Base-by-base conservation (phyloP, 2,797 vertebrate species). In the Microtus obscurus region DNA sequence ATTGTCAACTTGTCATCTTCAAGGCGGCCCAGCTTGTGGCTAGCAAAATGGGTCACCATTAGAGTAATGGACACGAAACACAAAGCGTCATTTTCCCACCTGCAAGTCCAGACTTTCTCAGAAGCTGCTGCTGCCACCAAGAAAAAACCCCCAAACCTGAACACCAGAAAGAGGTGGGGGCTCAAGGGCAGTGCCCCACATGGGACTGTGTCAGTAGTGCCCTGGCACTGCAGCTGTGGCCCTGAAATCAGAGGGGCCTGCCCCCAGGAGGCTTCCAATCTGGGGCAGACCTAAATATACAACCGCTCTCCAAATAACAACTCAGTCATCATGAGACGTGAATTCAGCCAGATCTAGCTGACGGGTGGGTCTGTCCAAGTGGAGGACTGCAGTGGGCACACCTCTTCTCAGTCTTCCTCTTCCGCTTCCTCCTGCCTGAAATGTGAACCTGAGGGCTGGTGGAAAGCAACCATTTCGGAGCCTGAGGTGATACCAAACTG, bases 11-110 rank as follows among this genome's bases (percentile, higher is more conserved):
- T 88, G 93, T 95, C 96, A 94, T 94, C 93, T 59, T 43, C 76
- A 87, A 90, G 95, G 90, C 9, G 0, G 95, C 96, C n/a, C 73
- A 43, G 95, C n/a, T 40, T 93, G 96, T 14, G 56, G 94, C 90
- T 63, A 77, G 48, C 83, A 82, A 95, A 95, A 81, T 96, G 95
- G 95, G 69, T 74, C 86, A 16, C 96, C 96, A 96, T 97, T 96
- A 97, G 29, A 25, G 81, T 97, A 96, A 97, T 97, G 95, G 95
- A 73, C 53, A 51, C 0, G 27, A 0, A 4, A 67, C 87, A 4
- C 65, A 61, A 56, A 92, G 89, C 34, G 0, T 81, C 4, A 53
- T 79, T 87, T 51, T 2, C 12, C 51, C 0, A 0, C 1, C 0
- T 1, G 16, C 13, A 56, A 85, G 83, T 53, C 71, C 37, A 53